Percentiles rank a stretch among this genome's conserved stretches.
Evolutionary conservation across 2,113 vertebrate species (phyloP).

Genomic region (Oceanodroma tethys): DNA sequence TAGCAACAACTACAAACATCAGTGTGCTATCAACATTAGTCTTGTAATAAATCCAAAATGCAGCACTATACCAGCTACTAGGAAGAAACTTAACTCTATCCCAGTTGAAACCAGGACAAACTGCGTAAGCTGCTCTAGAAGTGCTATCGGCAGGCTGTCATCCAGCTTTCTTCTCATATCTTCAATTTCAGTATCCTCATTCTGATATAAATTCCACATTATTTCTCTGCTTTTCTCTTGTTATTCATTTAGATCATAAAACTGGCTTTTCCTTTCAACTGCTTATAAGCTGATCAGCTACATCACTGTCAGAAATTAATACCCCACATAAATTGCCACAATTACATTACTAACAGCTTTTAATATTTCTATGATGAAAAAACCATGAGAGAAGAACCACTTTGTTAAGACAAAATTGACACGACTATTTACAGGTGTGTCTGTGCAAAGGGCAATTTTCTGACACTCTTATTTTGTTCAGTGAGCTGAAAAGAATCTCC

Average conservation of each 20-base stretch:
- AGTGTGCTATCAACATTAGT: too few relatives aligned
- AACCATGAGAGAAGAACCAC: background rate
- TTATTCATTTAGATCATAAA: background rate
- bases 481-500: background rate
- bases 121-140: background rate
- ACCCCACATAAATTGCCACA: background rate
- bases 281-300: background rate
- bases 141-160: background rate
- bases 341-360: background rate
- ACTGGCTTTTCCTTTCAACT: background rate
- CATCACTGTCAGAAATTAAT: background rate
- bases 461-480: background rate
- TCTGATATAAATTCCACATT: background rate
- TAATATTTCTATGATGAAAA: background rate
- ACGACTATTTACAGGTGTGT: background rate
- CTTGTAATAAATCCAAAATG: too few relatives aligned
- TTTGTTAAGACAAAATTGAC: background rate
- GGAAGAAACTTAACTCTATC: too few relatives aligned
- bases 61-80: too few relatives aligned
- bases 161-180: background rate
- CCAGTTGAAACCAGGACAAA: background rate
- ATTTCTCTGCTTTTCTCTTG: background rate
- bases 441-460: background rate
- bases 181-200: background rate
- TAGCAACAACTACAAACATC: too few relatives aligned